phyloP scores from a whole-genome alignment of 2,113 vertebrate genomes.

The Suricata suricatta region DNA sequence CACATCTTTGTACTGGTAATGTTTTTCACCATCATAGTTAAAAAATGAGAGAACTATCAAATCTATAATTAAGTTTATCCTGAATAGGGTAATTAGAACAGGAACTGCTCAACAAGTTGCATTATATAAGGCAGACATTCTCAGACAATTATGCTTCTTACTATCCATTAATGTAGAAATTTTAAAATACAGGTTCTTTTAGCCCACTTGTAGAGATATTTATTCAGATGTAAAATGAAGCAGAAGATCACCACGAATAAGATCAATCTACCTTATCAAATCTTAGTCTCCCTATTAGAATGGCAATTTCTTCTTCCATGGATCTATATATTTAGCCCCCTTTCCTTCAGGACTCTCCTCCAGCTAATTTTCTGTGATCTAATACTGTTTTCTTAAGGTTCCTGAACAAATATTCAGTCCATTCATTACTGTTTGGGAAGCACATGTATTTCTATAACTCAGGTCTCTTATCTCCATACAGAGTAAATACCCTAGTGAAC shows the following conservation, averaged over 20 bases:
- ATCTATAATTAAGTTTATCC: not conserved
- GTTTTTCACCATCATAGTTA: not conserved
- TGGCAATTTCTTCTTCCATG: not conserved
- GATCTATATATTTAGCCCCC: not conserved
- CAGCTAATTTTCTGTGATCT: not conserved
- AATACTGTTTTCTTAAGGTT: not conserved
- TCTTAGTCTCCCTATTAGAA: not conserved
- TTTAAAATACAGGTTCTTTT: not conserved
- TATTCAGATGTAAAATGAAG: not conserved
- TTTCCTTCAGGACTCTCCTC: not conserved
- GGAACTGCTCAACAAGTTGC: not conserved
- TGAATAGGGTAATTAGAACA: not conserved
- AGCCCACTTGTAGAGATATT: not conserved
- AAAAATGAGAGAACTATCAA: not conserved
- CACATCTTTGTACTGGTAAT: not conserved
- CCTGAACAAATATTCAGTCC: not conserved
- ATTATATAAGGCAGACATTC: not conserved
- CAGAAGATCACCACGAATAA: not conserved
- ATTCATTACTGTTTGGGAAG: not conserved
- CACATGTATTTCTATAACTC: not conserved
- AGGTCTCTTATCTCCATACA: not conserved
- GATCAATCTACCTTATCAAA: not conserved
- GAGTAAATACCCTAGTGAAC: not conserved
- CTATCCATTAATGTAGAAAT: not conserved
- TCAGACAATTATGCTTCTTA: not conserved